Percentiles rank a stretch among this genome's conserved stretches.
Conservation (phyloP, 37 sponge, comb jelly and placozoan species). For the Ephydatia muelleri region DNA sequence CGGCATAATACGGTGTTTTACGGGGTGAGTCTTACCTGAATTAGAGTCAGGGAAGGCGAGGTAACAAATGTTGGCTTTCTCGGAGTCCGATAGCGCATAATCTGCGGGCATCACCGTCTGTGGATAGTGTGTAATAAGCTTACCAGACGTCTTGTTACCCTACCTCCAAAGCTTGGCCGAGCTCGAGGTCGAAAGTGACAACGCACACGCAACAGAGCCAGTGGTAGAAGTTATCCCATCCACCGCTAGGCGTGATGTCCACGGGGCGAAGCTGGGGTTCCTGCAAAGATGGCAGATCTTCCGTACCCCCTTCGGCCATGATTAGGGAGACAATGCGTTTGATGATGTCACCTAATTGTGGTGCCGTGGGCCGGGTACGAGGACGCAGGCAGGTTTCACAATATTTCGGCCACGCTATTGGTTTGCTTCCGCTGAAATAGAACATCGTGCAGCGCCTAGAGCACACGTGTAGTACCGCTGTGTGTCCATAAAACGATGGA, state of each 20-base stretch:
- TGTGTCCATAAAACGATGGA: neutral
- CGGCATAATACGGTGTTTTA: neutral
- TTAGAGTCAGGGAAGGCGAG: conserved; percentile 99
- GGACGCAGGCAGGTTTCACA: too few relatives aligned
- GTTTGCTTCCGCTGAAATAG: too few relatives aligned
- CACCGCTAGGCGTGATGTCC: neutral
- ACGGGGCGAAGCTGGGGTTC: neutral
- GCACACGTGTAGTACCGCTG: neutral
- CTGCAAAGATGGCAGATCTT: neutral
- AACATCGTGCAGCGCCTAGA: too few relatives aligned
- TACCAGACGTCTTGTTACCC: neutral
- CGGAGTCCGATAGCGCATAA: conserved; percentile 74
- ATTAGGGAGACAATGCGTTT: too few relatives aligned
- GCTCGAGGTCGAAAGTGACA: conserved; percentile 96
- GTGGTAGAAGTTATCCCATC: conserved; percentile 55
- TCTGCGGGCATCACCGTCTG: conserved; percentile 71
- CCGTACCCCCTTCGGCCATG: neutral
- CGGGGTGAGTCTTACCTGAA: conserved; percentile 63
- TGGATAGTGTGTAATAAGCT: neutral
- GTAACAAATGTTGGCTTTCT: conserved; percentile 95
- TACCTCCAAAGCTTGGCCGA: conserved; percentile 97
- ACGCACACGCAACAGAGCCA: conserved; percentile 90
- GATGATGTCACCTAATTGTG: neutral
- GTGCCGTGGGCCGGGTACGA: neutral
- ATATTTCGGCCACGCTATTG: too few relatives aligned